A percentile compares a stretch with the other conserved stretches of the same genome.
phyloP scores from a whole-genome alignment of 2,888 invertebrate genomes.

The Apoda limacodes region DNA sequence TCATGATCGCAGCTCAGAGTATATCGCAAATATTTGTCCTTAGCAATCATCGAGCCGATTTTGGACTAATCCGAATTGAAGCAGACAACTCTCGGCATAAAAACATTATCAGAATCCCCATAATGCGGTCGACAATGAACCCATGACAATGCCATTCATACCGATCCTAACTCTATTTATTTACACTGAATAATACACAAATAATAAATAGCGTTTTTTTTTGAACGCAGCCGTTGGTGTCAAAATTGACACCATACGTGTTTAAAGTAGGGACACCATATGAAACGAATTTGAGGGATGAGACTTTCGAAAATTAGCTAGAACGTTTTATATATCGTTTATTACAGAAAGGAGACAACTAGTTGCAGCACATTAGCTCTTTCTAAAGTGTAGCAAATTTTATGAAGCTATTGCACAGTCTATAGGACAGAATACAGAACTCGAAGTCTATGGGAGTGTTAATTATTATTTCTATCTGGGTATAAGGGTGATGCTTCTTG shows the following conservation, averaged over 20 bases:
- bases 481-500: no score
- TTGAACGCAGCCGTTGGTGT: slow-evolving; percentile 50
- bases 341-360: no score
- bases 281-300: slow-evolving; percentile 8
- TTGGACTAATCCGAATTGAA: slow-evolving; percentile 42
- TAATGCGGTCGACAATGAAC: slow-evolving; percentile 39
- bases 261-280: slow-evolving; percentile 23
- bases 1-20: slow-evolving; percentile 31
- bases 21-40: slow-evolving; percentile 55
- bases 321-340: not conserved
- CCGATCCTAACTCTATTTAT: slow-evolving; percentile 51
- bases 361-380: no score
- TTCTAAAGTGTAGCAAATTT: no score
- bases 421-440: no score
- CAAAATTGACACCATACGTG: slow-evolving; percentile 47
- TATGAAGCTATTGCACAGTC: no score
- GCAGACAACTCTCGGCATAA: slow-evolving; percentile 35
- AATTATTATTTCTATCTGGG: no score
- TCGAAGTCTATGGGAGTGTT: no score
- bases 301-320: slow-evolving; percentile 1
- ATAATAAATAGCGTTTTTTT: slow-evolving; percentile 56
- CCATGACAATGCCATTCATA: slow-evolving; percentile 44
- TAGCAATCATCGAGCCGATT: slow-evolving; percentile 43
- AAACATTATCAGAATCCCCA: slow-evolving; percentile 42
- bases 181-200: slow-evolving; percentile 58